Base-by-base conservation (phyloP, 2,113 vertebrate species). In the Bothrops jararaca region DNA sequence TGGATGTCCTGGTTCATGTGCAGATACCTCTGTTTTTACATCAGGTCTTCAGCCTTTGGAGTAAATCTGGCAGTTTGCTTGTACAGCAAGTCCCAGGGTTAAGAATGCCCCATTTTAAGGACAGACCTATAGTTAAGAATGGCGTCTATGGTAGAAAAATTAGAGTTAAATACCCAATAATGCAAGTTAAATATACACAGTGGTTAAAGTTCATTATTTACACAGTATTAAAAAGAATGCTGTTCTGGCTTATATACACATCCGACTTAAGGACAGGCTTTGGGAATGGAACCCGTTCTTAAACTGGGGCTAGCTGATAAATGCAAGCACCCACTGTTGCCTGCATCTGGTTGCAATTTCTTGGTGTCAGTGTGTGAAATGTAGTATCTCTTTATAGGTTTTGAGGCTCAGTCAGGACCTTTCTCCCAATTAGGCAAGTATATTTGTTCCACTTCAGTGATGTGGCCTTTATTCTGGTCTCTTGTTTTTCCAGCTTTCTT, bases 401-500 rank as follows among this genome's bases (percentile, higher is more conserved):
- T 98, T 98, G 98, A 98, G 94, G 95, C 97, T 91, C 98, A 98
- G 95, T 97, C 97, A 94, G 94, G 97, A 95, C 97, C 98, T 96
- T 98, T 97, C 96, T 98, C 97, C 95, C 97, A 98, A 97, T 97
- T 98, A 97, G 98, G 98, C 97, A 98, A 98, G 98, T 98, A 98
- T 97, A 92, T 94, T 93, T 93, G 91, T 92, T 93, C 92, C 93
- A 29, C 60, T 94, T 96, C 15, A 80, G 94, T 88, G 91, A 69
- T 54, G 53, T 94, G 80, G 91, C 5, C 88, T 29, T 92, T 10
- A 0, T 60, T 34, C 95, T 92, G 80, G 80, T 96, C 88, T 0
- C 86, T 56, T 1, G 52, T 85, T 10, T 45, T 42, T 54, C 88
- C 26, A 57, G 53, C 85, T 69, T 29, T 90, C 86, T 60, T 7